phyloP scores from a whole-genome alignment of 2,113 vertebrate species.

The Anhinga rufa region DNA sequence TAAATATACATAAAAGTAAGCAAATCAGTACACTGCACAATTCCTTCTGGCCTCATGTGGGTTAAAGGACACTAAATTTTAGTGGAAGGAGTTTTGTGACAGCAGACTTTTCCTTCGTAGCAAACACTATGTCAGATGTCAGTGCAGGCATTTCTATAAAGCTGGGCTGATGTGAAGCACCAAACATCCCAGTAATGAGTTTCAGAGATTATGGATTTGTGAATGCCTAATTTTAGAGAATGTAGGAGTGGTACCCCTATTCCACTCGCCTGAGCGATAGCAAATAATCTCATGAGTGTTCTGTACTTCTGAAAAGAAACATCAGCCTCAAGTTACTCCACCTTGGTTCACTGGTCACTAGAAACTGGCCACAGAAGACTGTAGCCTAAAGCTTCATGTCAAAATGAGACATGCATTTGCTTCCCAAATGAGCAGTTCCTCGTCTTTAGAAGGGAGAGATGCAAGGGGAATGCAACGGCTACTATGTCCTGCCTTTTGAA shows the following conservation, averaged over 20 bases:
- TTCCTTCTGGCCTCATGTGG: background rate
- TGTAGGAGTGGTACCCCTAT: background rate
- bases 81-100: background rate
- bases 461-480: background rate
- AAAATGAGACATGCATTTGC: background rate
- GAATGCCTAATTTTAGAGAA: background rate
- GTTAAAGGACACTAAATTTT: background rate
- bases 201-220: background rate
- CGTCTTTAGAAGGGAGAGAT: background rate
- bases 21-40: background rate
- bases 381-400: background rate
- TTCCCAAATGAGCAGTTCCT: background rate
- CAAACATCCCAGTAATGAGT: background rate
- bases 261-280: rapidly evolving
- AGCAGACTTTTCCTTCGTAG: background rate
- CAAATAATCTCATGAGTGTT: background rate
- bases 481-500: background rate
- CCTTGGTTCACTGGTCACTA: background rate
- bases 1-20: background rate
- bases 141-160: background rate
- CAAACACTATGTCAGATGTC: background rate
- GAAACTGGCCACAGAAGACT: background rate
- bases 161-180: background rate
- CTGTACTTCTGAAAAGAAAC: background rate
- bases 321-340: background rate